These are phyloP conservation scores for Thera obeliscata DNA, from an alignment of 2,888 invertebrate species.

Conservation along the genomic window DNA sequence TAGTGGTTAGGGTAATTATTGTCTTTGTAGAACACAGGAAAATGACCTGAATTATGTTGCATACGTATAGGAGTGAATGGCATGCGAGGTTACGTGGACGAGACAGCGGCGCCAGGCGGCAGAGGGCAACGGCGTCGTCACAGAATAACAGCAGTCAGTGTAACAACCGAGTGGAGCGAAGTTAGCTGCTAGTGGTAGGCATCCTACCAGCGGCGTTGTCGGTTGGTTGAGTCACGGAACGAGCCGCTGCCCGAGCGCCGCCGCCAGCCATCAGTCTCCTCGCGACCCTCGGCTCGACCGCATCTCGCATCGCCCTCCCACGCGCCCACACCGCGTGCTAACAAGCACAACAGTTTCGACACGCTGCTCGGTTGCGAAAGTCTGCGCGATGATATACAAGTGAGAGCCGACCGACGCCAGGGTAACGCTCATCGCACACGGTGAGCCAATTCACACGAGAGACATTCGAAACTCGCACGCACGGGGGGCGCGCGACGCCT, in stretches of 20 bases:
- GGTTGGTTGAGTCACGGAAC: conserved; percentile 50
- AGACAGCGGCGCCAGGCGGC: conserved; percentile 43
- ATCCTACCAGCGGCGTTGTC: conserved; percentile 34
- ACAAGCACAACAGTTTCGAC: conserved; percentile 72
- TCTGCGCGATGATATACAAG: conserved; percentile 84
- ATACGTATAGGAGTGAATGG: conserved; percentile 49
- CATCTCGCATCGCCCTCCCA: conserved; percentile 38
- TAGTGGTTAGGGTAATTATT: conserved; percentile 17
- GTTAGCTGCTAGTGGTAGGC: conserved; percentile 62
- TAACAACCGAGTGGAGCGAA: conserved; percentile 51
- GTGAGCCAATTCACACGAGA: conserved; percentile 79
- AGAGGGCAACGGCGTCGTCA: conserved; percentile 42
- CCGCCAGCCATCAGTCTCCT: conserved; percentile 55
- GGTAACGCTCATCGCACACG: conserved; percentile 82
- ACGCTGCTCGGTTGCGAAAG: conserved; percentile 81
- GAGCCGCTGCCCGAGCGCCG: conserved; percentile 26
- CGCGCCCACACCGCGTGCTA: conserved; percentile 53
- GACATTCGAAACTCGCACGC: conserved; percentile 79
- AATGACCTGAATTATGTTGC: conserved; percentile 36
- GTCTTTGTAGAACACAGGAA: conserved; percentile 31
- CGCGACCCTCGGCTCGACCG: conserved; percentile 46
- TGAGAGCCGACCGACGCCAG: conserved; percentile 79
- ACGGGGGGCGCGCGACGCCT: conserved; percentile 81
- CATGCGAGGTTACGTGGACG: conserved; percentile 49
- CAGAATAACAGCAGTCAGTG: conserved; percentile 26